Evolutionary conservation across 23 tunicate genomes (phyloP), one percentile per base, ranked within the genome.

Genomic region (Trididemnum clinides): DNA sequence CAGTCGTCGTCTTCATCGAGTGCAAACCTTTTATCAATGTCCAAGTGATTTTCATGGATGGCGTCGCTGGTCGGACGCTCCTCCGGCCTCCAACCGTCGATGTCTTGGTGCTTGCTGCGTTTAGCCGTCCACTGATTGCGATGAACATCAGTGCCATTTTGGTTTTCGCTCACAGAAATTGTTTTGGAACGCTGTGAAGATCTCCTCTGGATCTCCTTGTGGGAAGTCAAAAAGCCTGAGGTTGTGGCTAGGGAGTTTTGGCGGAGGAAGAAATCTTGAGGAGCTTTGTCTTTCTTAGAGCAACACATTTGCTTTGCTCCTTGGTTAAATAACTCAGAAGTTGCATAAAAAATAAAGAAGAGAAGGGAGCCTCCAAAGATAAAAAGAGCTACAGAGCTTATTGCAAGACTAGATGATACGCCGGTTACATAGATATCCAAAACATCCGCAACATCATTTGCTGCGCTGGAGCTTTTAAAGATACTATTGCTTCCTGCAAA

Each of bases 71-170:
- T 29, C 7, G 37, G 36, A 5, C 75, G 75, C 31, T 66, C 75
- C 22, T 66, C 75, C 2, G 75, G 75, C 37, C 75, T 29, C 75
- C 75, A 66, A 7, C 75, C 75, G 10, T 66, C 75, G 5, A 66
- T 31, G 37, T 66, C 75, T 37, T 29, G 31, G 4, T 36, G 31
- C 22, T 23, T 32, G 37, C 10, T 30, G 37, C 75, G 75, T 32
- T 66, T 66, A 37, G 75, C 7, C 6, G 75, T 29, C 75, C 75
- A 66, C 22, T 28, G 20, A 28, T 5, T 12, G 3, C 25, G 66
- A 19, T 25, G 25, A 25, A 28, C 23, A 44, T 44, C 54, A 3
- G 20, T 59, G 27, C 66, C 66, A 59, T 59, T 59, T 12, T n/a
- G 66, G 25, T 12, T n/a, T n/a, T 15, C 66, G 20, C 22, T 28